A percentile compares a stretch with the other conserved stretches of the same genome.
phyloP scores from a whole-genome alignment of 2,888 invertebrate genomes.

The Chirona hameri region DNA sequence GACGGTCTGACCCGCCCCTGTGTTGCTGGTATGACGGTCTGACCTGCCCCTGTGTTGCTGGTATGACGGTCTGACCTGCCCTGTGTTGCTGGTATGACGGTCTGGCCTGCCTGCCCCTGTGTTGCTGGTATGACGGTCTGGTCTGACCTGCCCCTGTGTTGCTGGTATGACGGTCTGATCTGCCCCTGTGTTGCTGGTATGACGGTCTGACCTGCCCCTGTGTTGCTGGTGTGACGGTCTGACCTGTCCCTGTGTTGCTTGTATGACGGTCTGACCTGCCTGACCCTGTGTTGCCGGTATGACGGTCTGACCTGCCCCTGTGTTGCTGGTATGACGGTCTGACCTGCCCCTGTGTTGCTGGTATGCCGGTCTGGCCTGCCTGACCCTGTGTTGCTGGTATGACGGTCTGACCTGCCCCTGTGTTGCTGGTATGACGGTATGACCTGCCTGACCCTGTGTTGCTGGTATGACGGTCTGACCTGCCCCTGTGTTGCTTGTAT shows the following conservation, averaged over 20 bases:
- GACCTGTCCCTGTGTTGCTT: neutral
- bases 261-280: slow-evolving; percentile 46
- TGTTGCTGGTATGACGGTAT: neutral
- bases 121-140: slow-evolving; percentile 44
- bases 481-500: neutral
- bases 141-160: slow-evolving; percentile 42
- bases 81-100: neutral
- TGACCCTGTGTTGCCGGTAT: neutral
- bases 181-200: slow-evolving; percentile 23
- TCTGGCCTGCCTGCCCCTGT: slow-evolving; percentile 49
- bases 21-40: neutral
- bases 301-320: neutral
- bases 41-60: neutral
- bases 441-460: neutral
- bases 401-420: slow-evolving; percentile 46
- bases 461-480: slow-evolving; percentile 46
- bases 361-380: slow-evolving; percentile 49
- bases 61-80: slow-evolving; percentile 46
- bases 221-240: neutral
- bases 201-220: slow-evolving; percentile 46
- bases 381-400: slow-evolving; percentile 25
- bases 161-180: neutral
- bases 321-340: slow-evolving; percentile 46
- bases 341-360: neutral
- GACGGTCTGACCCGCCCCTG: slow-evolving; percentile 46